Base-by-base conservation (phyloP, 2,888 invertebrate genomes). In the Lithophane socia region DNA sequence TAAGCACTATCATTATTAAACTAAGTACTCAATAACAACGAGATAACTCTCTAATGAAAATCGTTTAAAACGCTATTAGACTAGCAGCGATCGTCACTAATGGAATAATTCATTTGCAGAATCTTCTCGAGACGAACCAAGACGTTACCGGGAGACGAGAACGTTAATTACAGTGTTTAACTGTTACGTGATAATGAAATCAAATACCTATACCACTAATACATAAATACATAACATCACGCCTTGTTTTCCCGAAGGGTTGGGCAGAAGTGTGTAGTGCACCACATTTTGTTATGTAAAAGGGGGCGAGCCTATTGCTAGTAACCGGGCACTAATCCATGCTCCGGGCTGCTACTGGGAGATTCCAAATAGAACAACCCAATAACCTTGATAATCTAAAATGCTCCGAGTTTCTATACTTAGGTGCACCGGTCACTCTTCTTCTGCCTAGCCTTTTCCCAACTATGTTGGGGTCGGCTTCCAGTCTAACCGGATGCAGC, bases 101-200 rank as follows among this genome's bases (percentile, higher is more conserved):
- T 84, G 73, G 66, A 42, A 69, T 66, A 42, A 69, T 66, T 75
- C 49, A 82, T 84, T 84, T 78, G 56, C 63, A 75, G 63, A 61
- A 65, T 72, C 65, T 52, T 52, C 29, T 49, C 13, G 16, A 58
- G 56, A 56, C 49, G 49, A 49, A 44, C 13, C 16, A 70, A 54
- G 49, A 54, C 24, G 8, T 79, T 63, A 16, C 13, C 3, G 7
- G 13, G 21, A 63, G 10, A 63, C 52, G 63, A 49, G 52, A 54
- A 24, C 3, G 47, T 47, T 49, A 42, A 71, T 71, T 21, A 44
- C 44, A 29, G 29, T 18, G 3, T 29, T 49, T n/a, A 63, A 61
- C 47, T 49, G 24, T 9, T 42, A 56, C 18, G 18, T 69, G 16
- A n/a, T 47, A 24, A n/a, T 47, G 24, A 21, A 21, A 61, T 79